Base-by-base conservation (phyloP, 2,113 vertebrate species). In the Hypomesus transpacificus region DNA sequence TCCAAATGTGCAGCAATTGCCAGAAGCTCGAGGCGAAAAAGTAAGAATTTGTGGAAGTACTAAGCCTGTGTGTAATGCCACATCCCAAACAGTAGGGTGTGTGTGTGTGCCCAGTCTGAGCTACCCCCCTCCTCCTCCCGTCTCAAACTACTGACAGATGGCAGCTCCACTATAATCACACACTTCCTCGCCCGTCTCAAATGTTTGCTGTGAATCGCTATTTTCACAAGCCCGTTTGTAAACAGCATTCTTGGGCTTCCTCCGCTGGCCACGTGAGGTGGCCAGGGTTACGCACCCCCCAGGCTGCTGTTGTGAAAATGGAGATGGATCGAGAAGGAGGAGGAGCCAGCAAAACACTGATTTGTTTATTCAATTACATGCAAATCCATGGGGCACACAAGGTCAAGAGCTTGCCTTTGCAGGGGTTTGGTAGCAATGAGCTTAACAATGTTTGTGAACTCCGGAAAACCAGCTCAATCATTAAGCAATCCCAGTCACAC, bases 381-480 rank as follows among this genome's bases (percentile, higher is more conserved):
- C 69, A 87, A 86, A 86, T 89, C 82, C 80, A 65, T 72, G 76
- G 74, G 76, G 69, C 66, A 81, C 87, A 80, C 78, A 80, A 77
- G 89, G 87, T 86, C 87, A 84, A 86, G 76, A 85, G 81, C 81
- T 87, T 74, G 83, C 70, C 82, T 85, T 85, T 85, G 87, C 88
- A 82, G 80, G 77, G 84, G 86, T 88, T 76, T 88, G 82, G 75
- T 13, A 84, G 79, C 75, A 84, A 83, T 80, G 71, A 76, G 82
- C 80, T 85, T 84, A 87, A n/a, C n/a, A n/a, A 71, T 54, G 73
- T 69, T 28, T 50, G 39, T 5, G 8, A 46, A 46, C 39, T 9
- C 7, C 7, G 39, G 24, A 26, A 26, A 26, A 26, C 24, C 24
- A 26, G 7, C 39, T 9, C 2, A 46, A 46, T 46, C 31, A 34